Percentiles rank a stretch among this genome's conserved stretches.
phyloP scores from a whole-genome alignment of 2,888 invertebrate genomes.

The Crossocerus cetratus region DNA sequence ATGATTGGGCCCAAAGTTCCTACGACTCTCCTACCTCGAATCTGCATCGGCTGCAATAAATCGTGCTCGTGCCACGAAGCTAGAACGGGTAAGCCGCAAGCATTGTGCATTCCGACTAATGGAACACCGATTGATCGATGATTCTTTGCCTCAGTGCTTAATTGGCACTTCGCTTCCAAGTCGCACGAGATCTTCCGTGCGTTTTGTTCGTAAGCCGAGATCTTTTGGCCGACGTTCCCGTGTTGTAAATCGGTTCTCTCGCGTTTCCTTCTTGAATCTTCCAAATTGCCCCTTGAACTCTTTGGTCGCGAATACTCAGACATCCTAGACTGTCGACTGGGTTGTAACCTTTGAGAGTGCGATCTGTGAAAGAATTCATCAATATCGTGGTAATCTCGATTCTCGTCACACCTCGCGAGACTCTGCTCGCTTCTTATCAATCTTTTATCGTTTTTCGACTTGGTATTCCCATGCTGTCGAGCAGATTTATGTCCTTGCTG shows the following conservation, averaged over 20 bases:
- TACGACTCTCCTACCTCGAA: conserved; percentile 24
- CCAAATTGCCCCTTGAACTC: not conserved
- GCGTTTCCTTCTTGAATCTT: conserved; percentile 13
- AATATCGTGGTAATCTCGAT: conserved; percentile 31
- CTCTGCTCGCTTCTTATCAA: conserved; percentile 32
- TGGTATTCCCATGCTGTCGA: not conserved
- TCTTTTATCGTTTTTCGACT: conserved; percentile 24
- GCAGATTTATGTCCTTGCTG: conserved; percentile 24
- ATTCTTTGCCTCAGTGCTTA: conserved; percentile 44
- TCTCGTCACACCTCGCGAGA: conserved; percentile 4
- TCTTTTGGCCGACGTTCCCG: conserved; percentile 69
- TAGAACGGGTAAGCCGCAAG: conserved; percentile 68
- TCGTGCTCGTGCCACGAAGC: conserved; percentile 55
- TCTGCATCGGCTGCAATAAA: conserved; percentile 31
- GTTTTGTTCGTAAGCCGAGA: conserved; percentile 70
- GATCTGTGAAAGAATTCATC: conserved; percentile 46
- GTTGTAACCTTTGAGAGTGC: conserved; percentile 3
- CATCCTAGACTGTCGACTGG: not conserved
- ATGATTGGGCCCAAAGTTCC: conserved; percentile 38
- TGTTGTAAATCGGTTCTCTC: conserved; percentile 44
- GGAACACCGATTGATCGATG: conserved; percentile 70
- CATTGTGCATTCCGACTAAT: conserved; percentile 73
- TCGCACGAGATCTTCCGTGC: conserved; percentile 38
- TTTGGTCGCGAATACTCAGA: not conserved
- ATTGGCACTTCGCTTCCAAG: conserved; percentile 19